Conservation (phyloP, 2,797 vertebrate species). For the Avahi laniger region DNA sequence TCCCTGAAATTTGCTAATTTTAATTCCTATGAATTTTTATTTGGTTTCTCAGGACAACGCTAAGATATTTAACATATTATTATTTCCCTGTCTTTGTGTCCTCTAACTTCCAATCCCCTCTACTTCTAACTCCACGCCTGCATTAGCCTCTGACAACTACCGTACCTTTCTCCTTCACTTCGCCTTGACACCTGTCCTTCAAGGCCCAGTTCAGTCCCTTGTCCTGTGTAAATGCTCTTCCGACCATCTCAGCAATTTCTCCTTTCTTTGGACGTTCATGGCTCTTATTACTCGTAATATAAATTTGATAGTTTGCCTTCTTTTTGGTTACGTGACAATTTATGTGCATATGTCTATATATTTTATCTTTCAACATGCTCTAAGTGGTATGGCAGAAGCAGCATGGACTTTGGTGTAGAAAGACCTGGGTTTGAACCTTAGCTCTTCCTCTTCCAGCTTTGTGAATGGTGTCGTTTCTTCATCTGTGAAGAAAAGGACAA, state of each 20-base stretch:
- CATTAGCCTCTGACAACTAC: neutral
- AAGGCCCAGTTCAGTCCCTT: neutral
- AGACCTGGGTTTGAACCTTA: neutral
- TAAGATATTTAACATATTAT: neutral
- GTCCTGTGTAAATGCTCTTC: neutral
- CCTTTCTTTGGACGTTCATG: neutral
- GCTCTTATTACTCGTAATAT: neutral
- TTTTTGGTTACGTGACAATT: neutral
- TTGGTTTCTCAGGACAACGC: neutral
- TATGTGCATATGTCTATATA: neutral
- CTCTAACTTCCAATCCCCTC: neutral
- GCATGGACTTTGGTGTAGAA: constrained; percentile 3
- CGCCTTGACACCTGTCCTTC: neutral
- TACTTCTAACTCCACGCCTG: neutral
- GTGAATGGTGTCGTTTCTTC: constrained; percentile 6
- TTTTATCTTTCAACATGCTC: neutral
- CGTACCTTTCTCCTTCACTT: neutral
- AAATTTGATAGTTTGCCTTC: neutral
- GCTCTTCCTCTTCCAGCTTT: constrained; percentile 34
- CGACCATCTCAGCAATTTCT: neutral
- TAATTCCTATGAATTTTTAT: neutral
- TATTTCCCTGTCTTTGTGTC: neutral
- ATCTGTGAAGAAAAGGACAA: constrained; percentile 42
- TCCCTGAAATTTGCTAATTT: neutral
- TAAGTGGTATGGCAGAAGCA: neutral